phyloP scores from a whole-genome alignment of 2,113 vertebrate genomes.

The Zosterops pallidus region DNA sequence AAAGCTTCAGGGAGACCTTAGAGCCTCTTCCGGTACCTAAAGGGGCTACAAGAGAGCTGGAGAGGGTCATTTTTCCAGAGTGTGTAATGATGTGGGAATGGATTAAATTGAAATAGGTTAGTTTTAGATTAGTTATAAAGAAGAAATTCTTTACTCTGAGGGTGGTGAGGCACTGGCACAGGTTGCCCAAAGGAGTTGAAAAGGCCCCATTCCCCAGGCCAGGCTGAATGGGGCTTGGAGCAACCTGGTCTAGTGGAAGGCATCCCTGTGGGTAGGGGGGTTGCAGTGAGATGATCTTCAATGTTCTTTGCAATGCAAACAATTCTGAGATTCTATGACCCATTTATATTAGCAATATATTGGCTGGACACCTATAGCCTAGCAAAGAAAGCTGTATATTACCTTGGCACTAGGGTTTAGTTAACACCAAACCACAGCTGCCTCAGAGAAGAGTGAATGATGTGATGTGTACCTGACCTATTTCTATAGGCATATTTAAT shows the following conservation, averaged over 20 bases:
- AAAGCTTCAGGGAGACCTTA: not conserved
- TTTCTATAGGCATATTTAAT: not conserved
- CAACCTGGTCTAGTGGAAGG: not conserved
- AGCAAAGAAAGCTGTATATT: not conserved
- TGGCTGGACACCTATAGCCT: not conserved
- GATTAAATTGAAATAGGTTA: not conserved
- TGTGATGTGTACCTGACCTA: not conserved
- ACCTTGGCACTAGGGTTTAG: not conserved
- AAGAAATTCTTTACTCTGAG: not conserved
- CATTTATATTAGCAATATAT: not conserved
- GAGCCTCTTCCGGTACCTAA: not conserved
- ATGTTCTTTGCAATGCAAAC: not conserved
- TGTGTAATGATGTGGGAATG: fast-evolving
- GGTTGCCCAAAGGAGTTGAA: not conserved
- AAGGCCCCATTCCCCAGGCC: too few species aligned
- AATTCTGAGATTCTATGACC: not conserved
- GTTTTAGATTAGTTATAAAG: not conserved
- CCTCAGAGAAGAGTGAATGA: not conserved
- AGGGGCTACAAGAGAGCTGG: not conserved
- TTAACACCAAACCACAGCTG: not conserved
- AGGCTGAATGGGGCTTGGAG: not conserved
- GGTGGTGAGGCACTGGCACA: not conserved
- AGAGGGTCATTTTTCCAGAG: not conserved
- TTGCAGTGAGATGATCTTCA: not conserved
- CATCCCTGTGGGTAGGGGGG: not conserved